These are phyloP conservation scores for Eupleurogrammus muticus DNA, from an alignment of 2,797 vertebrate genomes.

Conservation along the genomic window DNA sequence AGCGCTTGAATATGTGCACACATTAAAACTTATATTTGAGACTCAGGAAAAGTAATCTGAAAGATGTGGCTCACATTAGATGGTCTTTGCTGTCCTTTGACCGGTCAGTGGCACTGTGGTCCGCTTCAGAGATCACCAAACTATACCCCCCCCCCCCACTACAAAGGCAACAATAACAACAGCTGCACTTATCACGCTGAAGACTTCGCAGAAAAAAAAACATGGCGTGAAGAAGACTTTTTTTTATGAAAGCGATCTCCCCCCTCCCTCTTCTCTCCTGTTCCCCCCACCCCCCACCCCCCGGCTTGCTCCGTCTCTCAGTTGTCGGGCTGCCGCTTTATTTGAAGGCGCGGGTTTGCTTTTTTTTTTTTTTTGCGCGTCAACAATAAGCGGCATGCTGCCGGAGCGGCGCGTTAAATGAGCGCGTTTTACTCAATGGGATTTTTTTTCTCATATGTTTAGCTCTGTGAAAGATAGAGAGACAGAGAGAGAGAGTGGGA, in stretches of 20 bases:
- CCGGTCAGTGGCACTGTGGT: constrained; percentile 78
- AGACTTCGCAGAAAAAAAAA: constrained; percentile 24
- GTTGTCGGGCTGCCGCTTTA: constrained; percentile 26
- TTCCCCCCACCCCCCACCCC: constrained; percentile 52
- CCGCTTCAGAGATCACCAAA: constrained; percentile 42
- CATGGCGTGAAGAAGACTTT: constrained; percentile 56
- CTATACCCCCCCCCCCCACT: constrained; percentile 41
- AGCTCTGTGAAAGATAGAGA: too few relatives aligned
- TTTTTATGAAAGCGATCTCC: constrained; percentile 5
- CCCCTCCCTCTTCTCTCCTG: neutral
- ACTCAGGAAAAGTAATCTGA: neutral
- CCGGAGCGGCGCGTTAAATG: constrained; percentile 70
- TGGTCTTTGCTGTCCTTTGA: constrained; percentile 25
- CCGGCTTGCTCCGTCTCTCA: constrained; percentile 32
- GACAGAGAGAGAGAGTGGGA: too few relatives aligned
- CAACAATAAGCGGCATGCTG: constrained; percentile 67
- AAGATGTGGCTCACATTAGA: neutral
- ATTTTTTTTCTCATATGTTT: constrained; percentile 80
- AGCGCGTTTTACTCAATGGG: constrained; percentile 75
- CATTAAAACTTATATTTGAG: too few relatives aligned
- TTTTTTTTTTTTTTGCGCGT: constrained; percentile 68
- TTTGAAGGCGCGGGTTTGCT: constrained; percentile 39
- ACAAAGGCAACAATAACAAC: constrained; percentile 78
- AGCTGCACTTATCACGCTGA: constrained; percentile 67
- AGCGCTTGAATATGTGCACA: too few relatives aligned